phyloP scores from a whole-genome alignment of 2,888 invertebrate genomes.

The Netelia fuscicornis region DNA sequence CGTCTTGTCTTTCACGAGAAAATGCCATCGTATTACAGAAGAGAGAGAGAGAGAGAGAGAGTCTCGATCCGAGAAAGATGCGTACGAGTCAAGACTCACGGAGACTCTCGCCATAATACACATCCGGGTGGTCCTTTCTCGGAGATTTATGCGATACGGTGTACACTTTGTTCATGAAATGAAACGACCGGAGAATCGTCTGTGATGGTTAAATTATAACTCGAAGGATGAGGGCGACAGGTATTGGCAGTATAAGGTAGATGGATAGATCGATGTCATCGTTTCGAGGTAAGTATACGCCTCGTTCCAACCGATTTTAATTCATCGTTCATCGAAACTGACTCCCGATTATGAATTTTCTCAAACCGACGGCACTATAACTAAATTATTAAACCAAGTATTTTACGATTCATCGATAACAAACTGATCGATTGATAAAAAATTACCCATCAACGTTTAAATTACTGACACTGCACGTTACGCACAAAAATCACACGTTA shows the following conservation, averaged over 20 bases:
- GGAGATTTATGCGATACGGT: constrained; percentile 74
- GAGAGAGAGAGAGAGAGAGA: constrained; percentile 38
- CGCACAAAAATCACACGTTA: neutral
- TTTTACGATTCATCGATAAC: no score
- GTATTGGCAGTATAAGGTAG: neutral
- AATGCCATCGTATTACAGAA: constrained; percentile 70
- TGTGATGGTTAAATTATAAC: constrained; percentile 38
- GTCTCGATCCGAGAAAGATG: constrained; percentile 65
- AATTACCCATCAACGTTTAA: no score
- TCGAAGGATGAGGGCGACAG: constrained; percentile 4
- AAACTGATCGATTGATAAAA: no score
- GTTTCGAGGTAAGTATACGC: neutral
- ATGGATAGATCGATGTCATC: neutral
- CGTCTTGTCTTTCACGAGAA: constrained; percentile 63
- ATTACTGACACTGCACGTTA: neutral
- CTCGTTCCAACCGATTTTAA: neutral
- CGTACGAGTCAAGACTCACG: constrained; percentile 41
- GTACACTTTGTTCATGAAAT: constrained; percentile 69
- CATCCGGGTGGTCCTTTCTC: constrained; percentile 78
- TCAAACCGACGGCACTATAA: no score
- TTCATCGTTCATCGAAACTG: no score
- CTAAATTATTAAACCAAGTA: no score
- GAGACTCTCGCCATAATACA: constrained; percentile 28
- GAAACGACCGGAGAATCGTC: constrained; percentile 47
- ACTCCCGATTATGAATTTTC: no score